Conservation (phyloP, 2,797 vertebrate genomes). For the Microtus californicus region DNA sequence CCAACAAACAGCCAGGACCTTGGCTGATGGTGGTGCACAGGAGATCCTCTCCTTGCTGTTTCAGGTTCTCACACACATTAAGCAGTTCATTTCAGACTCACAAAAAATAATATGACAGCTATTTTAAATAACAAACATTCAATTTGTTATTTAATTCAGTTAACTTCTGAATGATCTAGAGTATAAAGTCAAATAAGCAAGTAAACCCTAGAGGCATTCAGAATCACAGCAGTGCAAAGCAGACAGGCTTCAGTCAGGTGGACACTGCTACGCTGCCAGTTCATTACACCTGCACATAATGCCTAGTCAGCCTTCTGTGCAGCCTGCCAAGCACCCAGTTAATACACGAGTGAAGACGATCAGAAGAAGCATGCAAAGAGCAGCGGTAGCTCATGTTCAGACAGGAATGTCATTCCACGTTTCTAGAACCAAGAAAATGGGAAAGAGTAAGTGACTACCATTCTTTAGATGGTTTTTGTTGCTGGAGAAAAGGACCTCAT, state of each 20-base stretch:
- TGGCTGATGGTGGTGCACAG: not conserved
- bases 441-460: not conserved
- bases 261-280: not conserved
- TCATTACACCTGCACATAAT: not conserved
- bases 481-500: not conserved
- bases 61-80: not conserved
- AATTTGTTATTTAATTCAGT: not conserved
- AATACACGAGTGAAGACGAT: not conserved
- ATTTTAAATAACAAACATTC: not conserved
- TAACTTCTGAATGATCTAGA: not conserved
- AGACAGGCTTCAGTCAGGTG: not conserved
- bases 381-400: not conserved
- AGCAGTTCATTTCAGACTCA: not conserved
- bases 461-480: not conserved
- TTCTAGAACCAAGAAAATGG: not conserved
- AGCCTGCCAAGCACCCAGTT: not conserved
- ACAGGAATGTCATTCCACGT: not conserved
- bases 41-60: not conserved
- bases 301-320: not conserved
- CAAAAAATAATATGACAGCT: not conserved
- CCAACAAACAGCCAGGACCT: not conserved
- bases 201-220: not conserved
- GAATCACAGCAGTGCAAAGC: not conserved
- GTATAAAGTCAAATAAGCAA: not conserved
- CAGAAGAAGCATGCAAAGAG: not conserved